Evolutionary conservation across 2,113 vertebrate genomes (phyloP).

Genomic region (Gobiocypris rarus): DNA sequence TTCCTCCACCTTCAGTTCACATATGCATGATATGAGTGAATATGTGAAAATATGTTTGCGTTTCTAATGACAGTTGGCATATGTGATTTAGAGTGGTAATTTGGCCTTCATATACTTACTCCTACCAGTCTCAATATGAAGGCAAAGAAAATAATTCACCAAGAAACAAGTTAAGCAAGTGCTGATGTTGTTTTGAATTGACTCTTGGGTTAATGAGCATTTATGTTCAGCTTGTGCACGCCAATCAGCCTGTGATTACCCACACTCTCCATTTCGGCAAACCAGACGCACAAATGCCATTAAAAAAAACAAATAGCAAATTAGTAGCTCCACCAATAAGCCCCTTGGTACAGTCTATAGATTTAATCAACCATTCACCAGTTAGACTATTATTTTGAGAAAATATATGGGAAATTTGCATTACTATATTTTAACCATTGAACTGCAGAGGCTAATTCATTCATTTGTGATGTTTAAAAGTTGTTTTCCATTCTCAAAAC

Average conservation of each 20-base stretch:
- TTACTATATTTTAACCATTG: background rate
- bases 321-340: background rate
- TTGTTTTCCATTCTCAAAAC: background rate
- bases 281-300: background rate
- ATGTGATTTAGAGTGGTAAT: background rate
- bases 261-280: background rate
- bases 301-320: background rate
- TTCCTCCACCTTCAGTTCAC: slow-evolving; percentile 40
- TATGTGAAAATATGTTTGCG: background rate
- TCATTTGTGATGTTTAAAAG: background rate
- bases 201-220: slow-evolving; percentile 60
- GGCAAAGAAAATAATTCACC: background rate
- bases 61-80: background rate
- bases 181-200: slow-evolving; percentile 37
- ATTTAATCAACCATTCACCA: background rate
- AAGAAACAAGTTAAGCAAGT: slow-evolving; percentile 66
- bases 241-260: slow-evolving; percentile 53
- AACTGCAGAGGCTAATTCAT: background rate
- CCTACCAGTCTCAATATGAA: slow-evolving; percentile 48
- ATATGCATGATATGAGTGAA: slow-evolving; percentile 41
- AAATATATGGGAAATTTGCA: background rate
- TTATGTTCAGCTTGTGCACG: slow-evolving; percentile 53
- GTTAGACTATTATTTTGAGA: background rate
- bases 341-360: background rate
- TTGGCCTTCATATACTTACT: slow-evolving; percentile 22